Evolutionary conservation across 2,113 vertebrate species (phyloP).

Genomic region (Epinephelus moara): DNA sequence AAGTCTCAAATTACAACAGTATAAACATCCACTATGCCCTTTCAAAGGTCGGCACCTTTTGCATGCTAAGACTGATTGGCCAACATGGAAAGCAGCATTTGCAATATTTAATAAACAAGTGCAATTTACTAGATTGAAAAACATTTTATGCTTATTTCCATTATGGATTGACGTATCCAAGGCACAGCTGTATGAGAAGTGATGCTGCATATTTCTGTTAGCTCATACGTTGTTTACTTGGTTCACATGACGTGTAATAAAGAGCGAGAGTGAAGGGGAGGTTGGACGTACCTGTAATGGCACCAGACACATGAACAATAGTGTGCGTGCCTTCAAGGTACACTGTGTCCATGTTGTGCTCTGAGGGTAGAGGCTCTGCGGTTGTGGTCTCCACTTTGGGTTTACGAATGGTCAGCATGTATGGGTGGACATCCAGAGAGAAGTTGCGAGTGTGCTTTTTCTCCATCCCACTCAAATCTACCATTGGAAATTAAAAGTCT

Average conservation of each 20-base stretch:
- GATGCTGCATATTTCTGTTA: background rate
- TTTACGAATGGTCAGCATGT: conserved; percentile 93
- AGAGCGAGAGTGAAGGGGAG: background rate
- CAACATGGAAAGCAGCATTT: background rate
- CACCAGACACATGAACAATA: conserved; percentile 82
- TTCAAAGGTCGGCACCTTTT: background rate
- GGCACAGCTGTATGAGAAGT: background rate
- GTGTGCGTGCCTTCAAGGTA: conserved; percentile 88
- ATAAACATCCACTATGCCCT: background rate
- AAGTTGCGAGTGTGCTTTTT: conserved; percentile 97
- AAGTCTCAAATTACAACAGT: background rate
- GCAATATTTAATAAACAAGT: background rate
- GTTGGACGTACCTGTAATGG: conserved; percentile 76
- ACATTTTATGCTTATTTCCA: too few relatives aligned
- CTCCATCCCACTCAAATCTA: conserved; percentile 83
- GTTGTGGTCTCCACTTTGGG: conserved; percentile 88
- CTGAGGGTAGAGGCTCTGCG: conserved; percentile 84
- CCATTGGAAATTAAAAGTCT: conserved; percentile 30
- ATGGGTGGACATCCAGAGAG: conserved; percentile 97
- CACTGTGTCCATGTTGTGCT: conserved; percentile 90
- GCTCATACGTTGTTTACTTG: too few relatives aligned
- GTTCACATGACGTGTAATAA: background rate
- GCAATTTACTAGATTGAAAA: background rate
- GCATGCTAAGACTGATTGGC: background rate
- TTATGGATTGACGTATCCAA: background rate